phyloP scores from a whole-genome alignment of 2,888 invertebrate species.

The Cephus runcator region DNA sequence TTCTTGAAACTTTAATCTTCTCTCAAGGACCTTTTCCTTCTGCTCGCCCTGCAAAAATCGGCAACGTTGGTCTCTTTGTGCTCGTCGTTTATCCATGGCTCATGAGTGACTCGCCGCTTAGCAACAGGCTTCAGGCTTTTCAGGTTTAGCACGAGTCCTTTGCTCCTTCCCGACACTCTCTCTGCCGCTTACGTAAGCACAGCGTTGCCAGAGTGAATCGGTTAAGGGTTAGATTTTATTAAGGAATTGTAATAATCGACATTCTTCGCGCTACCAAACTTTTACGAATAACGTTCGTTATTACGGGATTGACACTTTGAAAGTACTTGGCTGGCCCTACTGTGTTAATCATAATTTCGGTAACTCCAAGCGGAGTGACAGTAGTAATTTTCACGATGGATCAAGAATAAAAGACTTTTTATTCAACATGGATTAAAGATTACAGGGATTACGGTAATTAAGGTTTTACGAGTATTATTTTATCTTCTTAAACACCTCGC shows the following conservation, averaged over 20 bases:
- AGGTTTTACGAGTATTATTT: not conserved
- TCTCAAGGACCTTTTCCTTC: not conserved
- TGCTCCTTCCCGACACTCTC: constrained; percentile 4
- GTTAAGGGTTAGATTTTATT: not conserved
- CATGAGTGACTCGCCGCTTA: constrained; percentile 3
- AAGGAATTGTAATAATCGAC: not conserved
- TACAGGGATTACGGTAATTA: not conserved
- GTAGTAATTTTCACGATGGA: not conserved
- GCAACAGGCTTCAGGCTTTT: constrained; percentile 7
- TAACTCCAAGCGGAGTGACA: not conserved
- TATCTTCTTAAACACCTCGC: not conserved
- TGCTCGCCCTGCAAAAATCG: not conserved
- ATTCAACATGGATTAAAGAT: not conserved
- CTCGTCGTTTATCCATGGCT: not conserved
- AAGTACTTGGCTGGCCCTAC: not conserved
- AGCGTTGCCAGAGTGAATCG: not conserved
- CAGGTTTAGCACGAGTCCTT: constrained; percentile 4
- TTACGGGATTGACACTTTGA: not conserved
- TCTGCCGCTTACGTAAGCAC: constrained; percentile 5
- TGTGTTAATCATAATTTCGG: not conserved
- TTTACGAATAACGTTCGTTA: not conserved
- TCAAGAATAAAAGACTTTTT: not conserved
- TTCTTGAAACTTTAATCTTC: not conserved
- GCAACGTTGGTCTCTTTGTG: not conserved
- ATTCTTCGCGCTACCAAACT: not conserved